These are phyloP conservation scores for Apantesis nais DNA, from an alignment of 2,888 invertebrate species.

Conservation along the genomic window DNA sequence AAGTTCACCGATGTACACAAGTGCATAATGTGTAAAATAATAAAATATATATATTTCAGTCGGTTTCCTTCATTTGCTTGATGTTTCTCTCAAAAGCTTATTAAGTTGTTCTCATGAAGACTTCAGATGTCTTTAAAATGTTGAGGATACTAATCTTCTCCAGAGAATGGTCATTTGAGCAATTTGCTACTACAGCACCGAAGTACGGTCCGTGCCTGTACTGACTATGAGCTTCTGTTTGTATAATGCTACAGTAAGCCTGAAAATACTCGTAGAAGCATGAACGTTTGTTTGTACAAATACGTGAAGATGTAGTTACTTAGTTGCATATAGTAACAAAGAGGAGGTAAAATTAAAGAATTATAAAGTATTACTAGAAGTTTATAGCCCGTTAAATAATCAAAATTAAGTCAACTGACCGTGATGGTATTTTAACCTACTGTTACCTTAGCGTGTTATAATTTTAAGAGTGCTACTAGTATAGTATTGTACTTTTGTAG, in stretches of 20 bases:
- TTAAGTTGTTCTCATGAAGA: not conserved
- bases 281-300: slow-evolving; percentile 1
- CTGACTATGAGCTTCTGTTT: not conserved
- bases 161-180: not conserved
- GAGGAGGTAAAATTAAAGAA: not conserved
- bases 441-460: not conserved
- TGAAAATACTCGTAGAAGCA: not conserved
- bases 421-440: not conserved
- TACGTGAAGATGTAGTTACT: not conserved
- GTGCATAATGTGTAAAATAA: no score
- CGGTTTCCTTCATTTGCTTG: no score
- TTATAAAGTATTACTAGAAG: not conserved
- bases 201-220: not conserved
- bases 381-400: not conserved
- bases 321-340: not conserved
- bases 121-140: not conserved
- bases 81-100: no score
- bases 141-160: not conserved
- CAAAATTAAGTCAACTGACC: not conserved
- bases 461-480: not conserved
- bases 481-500: not conserved
- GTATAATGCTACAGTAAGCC: not conserved
- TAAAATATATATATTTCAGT: no score
- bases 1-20: no score
- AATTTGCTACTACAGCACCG: not conserved